Percentiles rank a stretch among this genome's conserved stretches.
Evolutionary conservation across 2,888 invertebrate species (phyloP).

Genomic region (Andrena camellia): DNA sequence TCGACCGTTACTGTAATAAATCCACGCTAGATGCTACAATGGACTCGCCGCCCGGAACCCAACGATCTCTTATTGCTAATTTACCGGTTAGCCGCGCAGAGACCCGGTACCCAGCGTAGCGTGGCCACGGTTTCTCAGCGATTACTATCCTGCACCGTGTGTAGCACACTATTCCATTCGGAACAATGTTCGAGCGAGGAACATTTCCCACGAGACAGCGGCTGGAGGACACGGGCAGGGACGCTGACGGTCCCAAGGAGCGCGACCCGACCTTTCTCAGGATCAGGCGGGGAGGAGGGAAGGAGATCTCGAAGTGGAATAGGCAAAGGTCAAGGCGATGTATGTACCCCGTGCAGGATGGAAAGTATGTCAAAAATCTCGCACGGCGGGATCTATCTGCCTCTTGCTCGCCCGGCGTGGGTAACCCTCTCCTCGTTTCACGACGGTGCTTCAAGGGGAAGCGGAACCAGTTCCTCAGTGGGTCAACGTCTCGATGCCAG

Average conservation of each 20-base stretch:
- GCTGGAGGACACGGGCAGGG: not conserved
- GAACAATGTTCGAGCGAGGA: not conserved
- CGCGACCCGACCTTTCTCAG: slow-evolving; percentile 51
- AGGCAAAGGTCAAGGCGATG: slow-evolving; percentile 81
- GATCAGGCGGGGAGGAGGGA: slow-evolving; percentile 15
- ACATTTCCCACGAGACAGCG: slow-evolving; percentile 25
- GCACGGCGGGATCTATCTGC: slow-evolving; percentile 71
- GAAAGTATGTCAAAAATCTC: slow-evolving; percentile 85
- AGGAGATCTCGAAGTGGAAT: slow-evolving; percentile 71
- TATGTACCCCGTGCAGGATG: slow-evolving; percentile 74
- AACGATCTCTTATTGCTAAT: slow-evolving; percentile 23
- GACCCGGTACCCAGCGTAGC: slow-evolving; percentile 15
- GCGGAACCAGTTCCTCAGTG: slow-evolving; percentile 84
- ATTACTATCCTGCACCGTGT: slow-evolving; percentile 13
- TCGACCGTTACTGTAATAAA: not conserved
- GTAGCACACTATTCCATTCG: not conserved
- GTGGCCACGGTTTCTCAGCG: slow-evolving; percentile 38
- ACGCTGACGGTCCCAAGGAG: not conserved
- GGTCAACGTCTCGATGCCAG: slow-evolving; percentile 82
- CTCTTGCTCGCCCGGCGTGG: slow-evolving; percentile 33
- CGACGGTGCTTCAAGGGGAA: slow-evolving; percentile 79
- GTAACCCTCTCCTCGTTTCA: slow-evolving; percentile 44
- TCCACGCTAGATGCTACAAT: not conserved
- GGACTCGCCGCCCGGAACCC: not conserved
- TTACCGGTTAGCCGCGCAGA: slow-evolving; percentile 31